phyloP scores from a whole-genome alignment of 2,797 vertebrate species.

The Poecile montanus region DNA sequence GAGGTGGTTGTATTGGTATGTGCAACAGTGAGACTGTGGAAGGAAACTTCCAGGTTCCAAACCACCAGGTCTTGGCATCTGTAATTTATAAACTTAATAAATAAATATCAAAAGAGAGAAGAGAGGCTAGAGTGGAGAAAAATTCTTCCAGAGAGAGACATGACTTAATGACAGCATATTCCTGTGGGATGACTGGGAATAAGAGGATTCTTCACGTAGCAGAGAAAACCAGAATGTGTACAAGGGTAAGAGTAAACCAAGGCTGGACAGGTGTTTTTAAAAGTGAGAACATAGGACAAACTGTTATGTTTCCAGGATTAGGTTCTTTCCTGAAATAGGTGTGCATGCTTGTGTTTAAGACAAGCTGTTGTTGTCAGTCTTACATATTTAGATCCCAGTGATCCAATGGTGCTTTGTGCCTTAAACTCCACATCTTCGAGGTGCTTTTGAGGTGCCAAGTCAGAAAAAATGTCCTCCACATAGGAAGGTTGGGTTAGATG shows the following conservation, averaged over 20 bases:
- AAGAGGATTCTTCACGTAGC: not conserved
- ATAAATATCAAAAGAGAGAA: not conserved
- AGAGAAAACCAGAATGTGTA: not conserved
- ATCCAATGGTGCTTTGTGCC: not conserved
- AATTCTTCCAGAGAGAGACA: not conserved
- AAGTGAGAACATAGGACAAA: not conserved
- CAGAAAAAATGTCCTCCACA: not conserved
- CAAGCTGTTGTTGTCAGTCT: not conserved
- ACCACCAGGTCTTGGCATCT: not conserved
- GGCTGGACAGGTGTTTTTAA: not conserved
- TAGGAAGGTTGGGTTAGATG: not conserved
- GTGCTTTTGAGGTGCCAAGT: not conserved
- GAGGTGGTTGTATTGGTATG: not conserved
- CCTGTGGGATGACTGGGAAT: not conserved
- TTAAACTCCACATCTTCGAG: not conserved
- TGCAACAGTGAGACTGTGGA: not conserved
- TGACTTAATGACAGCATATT: not conserved
- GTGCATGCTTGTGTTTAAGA: fast-evolving
- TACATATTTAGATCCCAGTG: not conserved
- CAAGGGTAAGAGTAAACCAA: not conserved
- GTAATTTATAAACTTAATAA: not conserved
- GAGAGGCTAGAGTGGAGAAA: not conserved
- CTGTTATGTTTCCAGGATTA: not conserved
- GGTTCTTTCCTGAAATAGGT: not conserved
- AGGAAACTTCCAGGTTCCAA: not conserved